Conservation (phyloP, 2,113 vertebrate species). For the Irena cyanogastra region DNA sequence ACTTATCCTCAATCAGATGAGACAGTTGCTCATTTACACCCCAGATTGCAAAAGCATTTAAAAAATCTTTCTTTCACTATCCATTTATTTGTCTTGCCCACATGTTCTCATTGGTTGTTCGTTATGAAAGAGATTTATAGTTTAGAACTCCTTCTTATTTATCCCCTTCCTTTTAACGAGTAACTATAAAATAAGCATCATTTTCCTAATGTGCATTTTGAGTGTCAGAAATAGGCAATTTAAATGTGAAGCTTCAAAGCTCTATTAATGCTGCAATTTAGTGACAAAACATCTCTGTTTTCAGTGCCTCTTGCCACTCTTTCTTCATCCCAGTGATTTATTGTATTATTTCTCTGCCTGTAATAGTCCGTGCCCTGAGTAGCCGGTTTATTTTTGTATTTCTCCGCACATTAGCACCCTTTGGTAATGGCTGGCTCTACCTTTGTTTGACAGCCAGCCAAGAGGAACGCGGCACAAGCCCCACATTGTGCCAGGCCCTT, state of each 20-base stretch:
- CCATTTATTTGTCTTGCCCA: slow-evolving; percentile 47
- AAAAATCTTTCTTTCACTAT: slow-evolving; percentile 44
- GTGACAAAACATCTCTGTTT: slow-evolving; percentile 68
- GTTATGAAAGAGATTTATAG: slow-evolving; percentile 65
- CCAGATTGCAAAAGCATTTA: slow-evolving; percentile 48
- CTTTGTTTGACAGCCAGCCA: slow-evolving; percentile 67
- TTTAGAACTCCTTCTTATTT: slow-evolving; percentile 65
- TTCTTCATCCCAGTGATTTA: slow-evolving; percentile 73
- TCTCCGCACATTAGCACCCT: slow-evolving; percentile 52
- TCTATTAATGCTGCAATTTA: slow-evolving; percentile 71
- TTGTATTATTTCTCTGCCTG: slow-evolving; percentile 63
- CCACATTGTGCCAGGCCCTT: background rate
- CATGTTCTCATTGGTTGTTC: slow-evolving; percentile 34
- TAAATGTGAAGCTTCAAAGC: slow-evolving; percentile 65
- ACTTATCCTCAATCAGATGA: slow-evolving; percentile 54
- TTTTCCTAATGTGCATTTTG: slow-evolving; percentile 72
- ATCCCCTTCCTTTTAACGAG: slow-evolving; percentile 68
- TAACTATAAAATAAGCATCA: slow-evolving; percentile 72
- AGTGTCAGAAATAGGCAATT: slow-evolving; percentile 71
- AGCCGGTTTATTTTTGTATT: slow-evolving; percentile 66
- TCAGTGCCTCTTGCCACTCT: slow-evolving; percentile 60
- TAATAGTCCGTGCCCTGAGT: slow-evolving; percentile 44
- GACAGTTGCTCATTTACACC: slow-evolving; percentile 63
- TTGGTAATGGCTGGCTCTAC: slow-evolving; percentile 30
- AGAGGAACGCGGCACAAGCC: slow-evolving; percentile 37